A percentile compares a stretch with the other conserved stretches of the same genome.
Evolutionary conservation across 2,113 vertebrate genomes (phyloP).

Genomic region (Phocoena phocoena): DNA sequence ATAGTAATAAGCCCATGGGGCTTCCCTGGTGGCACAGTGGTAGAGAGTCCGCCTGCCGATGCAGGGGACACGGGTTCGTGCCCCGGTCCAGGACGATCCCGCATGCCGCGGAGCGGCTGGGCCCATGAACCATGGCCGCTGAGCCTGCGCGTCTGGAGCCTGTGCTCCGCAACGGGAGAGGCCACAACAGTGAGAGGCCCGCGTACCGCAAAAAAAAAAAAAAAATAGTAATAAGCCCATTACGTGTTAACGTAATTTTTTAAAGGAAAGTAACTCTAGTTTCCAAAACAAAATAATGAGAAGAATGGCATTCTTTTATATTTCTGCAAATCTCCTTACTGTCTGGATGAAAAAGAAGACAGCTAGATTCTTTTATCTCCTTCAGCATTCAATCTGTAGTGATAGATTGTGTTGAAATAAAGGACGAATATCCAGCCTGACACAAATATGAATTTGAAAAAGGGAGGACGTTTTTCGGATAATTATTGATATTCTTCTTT

Average conservation of each 20-base stretch:
- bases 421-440: neutral
- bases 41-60: no score
- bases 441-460: neutral
- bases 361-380: neutral
- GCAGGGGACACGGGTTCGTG: no score
- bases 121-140: no score
- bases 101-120: no score
- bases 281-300: constrained; percentile 16
- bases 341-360: neutral
- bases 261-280: constrained; percentile 35
- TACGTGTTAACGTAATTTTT: neutral
- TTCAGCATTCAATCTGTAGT: neutral
- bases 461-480: neutral
- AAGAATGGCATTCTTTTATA: neutral
- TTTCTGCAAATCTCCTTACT: constrained; percentile 28
- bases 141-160: no score
- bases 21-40: no score
- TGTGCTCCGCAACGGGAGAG: no score
- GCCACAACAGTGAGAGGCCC: no score
- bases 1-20: neutral
- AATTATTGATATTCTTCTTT: constrained; percentile 34
- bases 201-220: no score
- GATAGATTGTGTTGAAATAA: neutral
- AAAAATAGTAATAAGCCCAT: neutral
- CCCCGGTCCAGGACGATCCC: no score